A percentile compares a stretch with the other conserved stretches of the same genome.
These are phyloP conservation scores for Dugesia japonica DNA, from an alignment of 2,888 invertebrate species.

Conservation along the genomic window DNA sequence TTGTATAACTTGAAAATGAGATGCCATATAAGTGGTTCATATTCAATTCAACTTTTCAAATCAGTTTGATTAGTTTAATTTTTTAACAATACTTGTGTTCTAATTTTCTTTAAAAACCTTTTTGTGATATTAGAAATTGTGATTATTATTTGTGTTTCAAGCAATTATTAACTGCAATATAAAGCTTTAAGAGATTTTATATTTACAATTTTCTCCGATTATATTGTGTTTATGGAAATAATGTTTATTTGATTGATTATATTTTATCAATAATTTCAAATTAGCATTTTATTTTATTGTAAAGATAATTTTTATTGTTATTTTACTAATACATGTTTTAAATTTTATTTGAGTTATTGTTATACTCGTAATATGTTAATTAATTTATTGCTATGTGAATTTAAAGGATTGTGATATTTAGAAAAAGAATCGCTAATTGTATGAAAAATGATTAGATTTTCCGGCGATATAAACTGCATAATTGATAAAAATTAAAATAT, in stretches of 20 bases:
- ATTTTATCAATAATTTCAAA: neutral
- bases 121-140: neutral
- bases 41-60: neutral
- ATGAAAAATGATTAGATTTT: no score
- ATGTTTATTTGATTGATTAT: neutral
- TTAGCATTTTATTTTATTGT: constrained; percentile 11
- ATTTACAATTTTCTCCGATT: neutral
- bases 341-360: no score
- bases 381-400: no score
- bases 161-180: neutral
- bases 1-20: no score
- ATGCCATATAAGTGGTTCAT: no score
- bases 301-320: neutral
- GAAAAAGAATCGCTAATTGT: no score
- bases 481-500: no score
- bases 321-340: neutral
- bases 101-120: neutral
- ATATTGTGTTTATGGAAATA: neutral
- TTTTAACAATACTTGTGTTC: no score
- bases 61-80: no score
- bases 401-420: no score
- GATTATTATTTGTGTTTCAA: neutral
- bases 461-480: no score
- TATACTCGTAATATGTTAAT: no score
- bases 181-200: neutral